phyloP scores from a whole-genome alignment of 2,888 invertebrate species.

The Synergus itoensis region DNA sequence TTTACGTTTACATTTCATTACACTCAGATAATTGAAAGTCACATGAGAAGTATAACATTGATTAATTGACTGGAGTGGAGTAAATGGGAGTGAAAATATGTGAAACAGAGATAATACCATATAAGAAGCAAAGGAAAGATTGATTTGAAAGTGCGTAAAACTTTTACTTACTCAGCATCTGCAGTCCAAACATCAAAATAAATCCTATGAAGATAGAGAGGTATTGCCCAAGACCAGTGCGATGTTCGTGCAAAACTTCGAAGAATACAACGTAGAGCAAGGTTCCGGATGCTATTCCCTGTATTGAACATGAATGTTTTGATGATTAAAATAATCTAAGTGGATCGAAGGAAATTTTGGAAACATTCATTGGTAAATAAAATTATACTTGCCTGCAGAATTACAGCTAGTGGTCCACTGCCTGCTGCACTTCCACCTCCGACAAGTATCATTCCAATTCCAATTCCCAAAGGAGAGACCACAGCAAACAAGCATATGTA shows the following conservation, averaged over 20 bases:
- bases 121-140: not conserved
- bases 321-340: not conserved
- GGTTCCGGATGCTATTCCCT: slow-evolving; percentile 95
- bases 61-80: slow-evolving; percentile 19
- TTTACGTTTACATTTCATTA: not conserved
- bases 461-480: slow-evolving; percentile 90
- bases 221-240: slow-evolving; percentile 83
- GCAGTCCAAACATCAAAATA: slow-evolving; percentile 85
- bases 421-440: slow-evolving; percentile 81
- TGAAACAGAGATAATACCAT: not conserved
- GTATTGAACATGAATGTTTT: slow-evolving; percentile 65
- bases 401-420: slow-evolving; percentile 79
- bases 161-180: slow-evolving; percentile 80
- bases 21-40: slow-evolving; percentile 9
- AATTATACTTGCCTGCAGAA: slow-evolving; percentile 67
- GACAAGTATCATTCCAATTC: slow-evolving; percentile 85
- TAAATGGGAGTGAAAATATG: not conserved
- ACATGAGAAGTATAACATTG: not conserved
- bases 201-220: slow-evolving; percentile 85
- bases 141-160: slow-evolving; percentile 39
- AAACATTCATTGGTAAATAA: not conserved
- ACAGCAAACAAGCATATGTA: slow-evolving; percentile 88
- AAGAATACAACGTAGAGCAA: slow-evolving; percentile 98
- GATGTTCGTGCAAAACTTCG: slow-evolving; percentile 87
- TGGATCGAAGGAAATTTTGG: not conserved